Base-by-base conservation (phyloP, 2,113 vertebrate genomes). In the Coturnix japonica region DNA sequence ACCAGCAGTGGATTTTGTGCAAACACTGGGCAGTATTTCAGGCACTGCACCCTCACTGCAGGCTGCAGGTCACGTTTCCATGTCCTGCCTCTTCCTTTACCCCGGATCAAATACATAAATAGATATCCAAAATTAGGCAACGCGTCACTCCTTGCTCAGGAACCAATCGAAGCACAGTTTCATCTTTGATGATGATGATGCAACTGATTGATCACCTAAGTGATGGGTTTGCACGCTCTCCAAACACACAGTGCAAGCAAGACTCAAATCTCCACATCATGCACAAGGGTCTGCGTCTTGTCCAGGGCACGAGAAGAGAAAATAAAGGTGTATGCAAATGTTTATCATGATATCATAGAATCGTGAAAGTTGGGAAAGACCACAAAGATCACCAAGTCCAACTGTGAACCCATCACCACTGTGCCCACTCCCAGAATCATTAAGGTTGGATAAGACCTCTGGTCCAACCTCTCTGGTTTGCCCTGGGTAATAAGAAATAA, bases 81-180 rank as follows among this genome's bases (percentile, higher is more conserved):
- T 2, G 28, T 31, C 30, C 53, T 31, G 30, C 25, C 9, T 54
- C 28, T 35, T 60, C 56, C 81, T 59, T 31, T 5, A 0, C 30
- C 78, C 33, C 57, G 33, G 11, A 66, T 74, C 0, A 6, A 49
- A 74, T 11, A 15, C 14, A 37, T 7, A 79, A 85, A 79, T 35
- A 85, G 54, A 60, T 57, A 79, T 82, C 93, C 91, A 66, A 44
- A 72, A 51, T 64, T 15, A 82, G 75, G 11, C 35, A 84, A 83
- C 0, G 2, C 1, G 0, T 35, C 5, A 53, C 53, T 2, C 6
- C 35, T 89, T 17, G 16, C 90, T 84, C 18, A 0, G 39, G 71
- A 93, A 7, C 13, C 21, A 53, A 51, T 26, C 13, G 7, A 53
- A 61, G 9, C 8, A 30, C 11, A 22, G n/a, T n/a, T n/a, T n/a